Conservation (phyloP, 1,140 invertebrate species). For the Drosophila ogumai region DNA sequence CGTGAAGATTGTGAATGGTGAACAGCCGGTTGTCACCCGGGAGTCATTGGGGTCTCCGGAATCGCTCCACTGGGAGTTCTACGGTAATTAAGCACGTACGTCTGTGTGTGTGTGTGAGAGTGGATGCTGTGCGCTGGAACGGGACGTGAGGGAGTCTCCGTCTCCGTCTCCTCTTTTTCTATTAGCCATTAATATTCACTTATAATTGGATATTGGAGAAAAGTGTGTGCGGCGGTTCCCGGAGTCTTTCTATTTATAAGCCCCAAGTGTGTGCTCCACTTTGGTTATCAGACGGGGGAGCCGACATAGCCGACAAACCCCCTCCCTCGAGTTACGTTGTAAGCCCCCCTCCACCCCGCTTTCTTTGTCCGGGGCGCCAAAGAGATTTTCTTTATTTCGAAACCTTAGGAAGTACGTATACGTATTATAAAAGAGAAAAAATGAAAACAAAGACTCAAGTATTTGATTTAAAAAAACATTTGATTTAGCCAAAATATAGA, state of each 20-base stretch:
- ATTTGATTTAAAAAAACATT: too few species aligned
- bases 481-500: neutral
- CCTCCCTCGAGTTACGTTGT: neutral
- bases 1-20: constrained; percentile 12
- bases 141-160: neutral
- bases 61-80: constrained; percentile 28
- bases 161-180: neutral
- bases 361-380: constrained; percentile 41
- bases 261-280: constrained; percentile 30
- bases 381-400: constrained; percentile 29
- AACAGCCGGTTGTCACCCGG: constrained; percentile 15
- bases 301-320: neutral
- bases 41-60: constrained; percentile 24
- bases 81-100: constrained; percentile 16
- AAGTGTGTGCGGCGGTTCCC: constrained; percentile 4
- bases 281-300: constrained; percentile 26
- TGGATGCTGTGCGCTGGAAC: constrained; percentile 22
- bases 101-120: constrained; percentile 3
- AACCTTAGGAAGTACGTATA: constrained; percentile 26
- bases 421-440: neutral
- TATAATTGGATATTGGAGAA: constrained; percentile 24
- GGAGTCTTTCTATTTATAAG: constrained; percentile 37
- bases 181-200: constrained; percentile 20
- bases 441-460: neutral
- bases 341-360: neutral